Evolutionary conservation across 2,888 invertebrate species (phyloP), one percentile per base, ranked within the genome.

Genomic region (Chrysolina haemoptera): DNA sequence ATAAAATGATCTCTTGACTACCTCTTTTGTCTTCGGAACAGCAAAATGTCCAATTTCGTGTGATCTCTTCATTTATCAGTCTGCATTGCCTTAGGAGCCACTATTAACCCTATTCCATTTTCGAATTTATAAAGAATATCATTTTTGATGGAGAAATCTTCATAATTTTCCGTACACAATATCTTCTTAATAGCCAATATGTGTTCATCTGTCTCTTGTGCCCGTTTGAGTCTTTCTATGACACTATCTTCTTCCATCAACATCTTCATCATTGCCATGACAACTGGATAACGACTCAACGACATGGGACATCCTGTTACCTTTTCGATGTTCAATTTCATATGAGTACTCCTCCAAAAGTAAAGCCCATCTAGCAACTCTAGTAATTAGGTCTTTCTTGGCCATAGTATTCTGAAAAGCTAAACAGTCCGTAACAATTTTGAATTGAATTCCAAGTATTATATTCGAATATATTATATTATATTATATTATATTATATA

Each of bases 41-140:
- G 27, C 79, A 73, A 1, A 80, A 81, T 62, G 79, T 80, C 41
- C 27, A 81, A 48, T 76, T 27, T 1, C 27, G 27, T 27, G 27
- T 27, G 5, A 27, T 27, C 27, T 27, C 27, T 27, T 78, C 4
- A 88, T 86, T 1, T 81, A 70, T 87, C 83, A 9, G 68, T 73
- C 72, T 85, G 81, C 84, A 88, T 84, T 10, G 22, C 20, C 22
- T 78, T 82, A 0, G 87, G 87, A 27, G 87, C 81, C 0, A 79
- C 81, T 50, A 81, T 16, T 35, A 82, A 62, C 62, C 79, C 75
- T 71, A 43, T 43, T 46, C 75, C 78, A 40, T 78, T 64, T 41
- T 69, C 72, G 69, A 73, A 76, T 62, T 82, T 82, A 72, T 80
- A 84, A 3, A 84, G 35, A 55, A 85, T 50, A 48, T 76, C 79